These are phyloP conservation scores for Corythoichthys intestinalis DNA, from an alignment of 2,113 vertebrate genomes.

Conservation along the genomic window DNA sequence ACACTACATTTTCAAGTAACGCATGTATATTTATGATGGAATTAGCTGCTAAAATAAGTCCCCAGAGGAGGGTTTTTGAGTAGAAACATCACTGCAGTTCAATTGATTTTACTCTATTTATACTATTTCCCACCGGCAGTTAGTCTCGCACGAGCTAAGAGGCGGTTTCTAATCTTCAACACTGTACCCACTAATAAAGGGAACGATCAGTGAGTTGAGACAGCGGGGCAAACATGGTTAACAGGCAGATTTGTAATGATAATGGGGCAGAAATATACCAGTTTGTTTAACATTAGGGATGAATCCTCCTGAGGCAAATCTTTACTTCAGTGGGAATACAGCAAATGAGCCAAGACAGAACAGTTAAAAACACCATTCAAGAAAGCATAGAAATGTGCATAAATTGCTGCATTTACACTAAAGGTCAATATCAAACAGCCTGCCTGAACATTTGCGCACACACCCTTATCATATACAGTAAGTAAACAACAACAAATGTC, in stretches of 20 bases:
- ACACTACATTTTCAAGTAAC: conserved; percentile 72
- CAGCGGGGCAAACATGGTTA: conserved; percentile 67
- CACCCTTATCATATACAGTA: background rate
- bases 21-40: conserved; percentile 80
- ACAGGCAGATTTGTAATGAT: conserved; percentile 70
- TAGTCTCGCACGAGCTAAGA: conserved; percentile 55
- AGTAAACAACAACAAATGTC: background rate
- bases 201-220: conserved; percentile 65
- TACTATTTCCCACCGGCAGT: conserved; percentile 72
- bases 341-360: conserved; percentile 9
- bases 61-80: conserved; percentile 76
- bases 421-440: background rate
- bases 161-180: conserved; percentile 73
- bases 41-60: conserved; percentile 77
- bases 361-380: conserved; percentile 17
- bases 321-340: conserved; percentile 23
- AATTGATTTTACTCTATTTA: conserved; percentile 80
- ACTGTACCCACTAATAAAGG: conserved; percentile 73
- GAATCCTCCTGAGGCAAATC: conserved; percentile 48
- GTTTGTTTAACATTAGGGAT: conserved; percentile 55
- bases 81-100: conserved; percentile 71
- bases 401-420: background rate
- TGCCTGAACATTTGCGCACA: background rate
- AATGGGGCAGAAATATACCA: conserved; percentile 58
- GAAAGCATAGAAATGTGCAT: conserved; percentile 37